phyloP scores from a whole-genome alignment of 2,888 invertebrate species.

The Axea sp. region DNA sequence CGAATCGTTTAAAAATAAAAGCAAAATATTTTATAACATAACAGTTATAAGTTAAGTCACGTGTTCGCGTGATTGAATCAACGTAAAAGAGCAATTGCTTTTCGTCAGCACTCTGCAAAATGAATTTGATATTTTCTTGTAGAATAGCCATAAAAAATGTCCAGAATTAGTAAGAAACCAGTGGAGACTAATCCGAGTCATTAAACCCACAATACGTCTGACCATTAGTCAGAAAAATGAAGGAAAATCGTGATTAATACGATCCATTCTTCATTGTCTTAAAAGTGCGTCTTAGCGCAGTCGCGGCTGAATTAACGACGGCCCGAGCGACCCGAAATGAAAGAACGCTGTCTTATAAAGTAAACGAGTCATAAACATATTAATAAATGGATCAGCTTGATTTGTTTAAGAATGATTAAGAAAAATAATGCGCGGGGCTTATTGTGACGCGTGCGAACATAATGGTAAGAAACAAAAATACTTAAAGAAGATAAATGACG shows the following conservation, averaged over 20 bases:
- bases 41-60: no score
- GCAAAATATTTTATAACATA: no score
- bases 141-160: no score
- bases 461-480: slow-evolving; percentile 25
- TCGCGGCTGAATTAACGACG: slow-evolving; percentile 10
- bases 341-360: neutral
- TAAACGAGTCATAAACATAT: slow-evolving; percentile 21
- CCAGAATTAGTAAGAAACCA: neutral
- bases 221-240: slow-evolving; percentile 22
- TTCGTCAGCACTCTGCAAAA: no score
- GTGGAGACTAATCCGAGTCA: neutral
- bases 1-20: no score
- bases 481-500: slow-evolving; percentile 47
- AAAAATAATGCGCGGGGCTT: slow-evolving; percentile 13
- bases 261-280: slow-evolving; percentile 31
- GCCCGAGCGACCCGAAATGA: no score
- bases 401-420: slow-evolving; percentile 21
- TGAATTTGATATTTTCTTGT: no score
- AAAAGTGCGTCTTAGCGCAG: slow-evolving; percentile 18
- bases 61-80: no score
- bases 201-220: slow-evolving; percentile 1
- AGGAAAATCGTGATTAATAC: slow-evolving; percentile 18
- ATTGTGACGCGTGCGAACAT: slow-evolving; percentile 7
- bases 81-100: no score
- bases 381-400: slow-evolving; percentile 22